Evolutionary conservation across 2,113 vertebrate species (phyloP).

Genomic region (Carettochelys insculpta): DNA sequence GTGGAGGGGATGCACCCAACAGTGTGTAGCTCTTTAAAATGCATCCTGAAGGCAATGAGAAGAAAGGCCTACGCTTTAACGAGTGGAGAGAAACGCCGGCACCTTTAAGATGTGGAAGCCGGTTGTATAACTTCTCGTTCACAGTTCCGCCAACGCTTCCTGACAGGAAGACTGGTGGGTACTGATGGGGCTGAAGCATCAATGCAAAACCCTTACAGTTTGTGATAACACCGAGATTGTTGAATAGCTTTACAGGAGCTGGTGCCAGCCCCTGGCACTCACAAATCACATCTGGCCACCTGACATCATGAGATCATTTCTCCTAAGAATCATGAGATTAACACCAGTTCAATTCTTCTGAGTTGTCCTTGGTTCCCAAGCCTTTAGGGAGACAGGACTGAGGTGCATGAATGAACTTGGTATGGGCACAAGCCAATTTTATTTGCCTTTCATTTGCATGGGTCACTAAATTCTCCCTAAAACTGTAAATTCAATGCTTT

Average conservation of each 20-base stretch:
- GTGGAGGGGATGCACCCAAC: background rate
- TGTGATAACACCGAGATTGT: background rate
- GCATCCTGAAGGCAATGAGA: background rate
- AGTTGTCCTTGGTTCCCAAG: background rate
- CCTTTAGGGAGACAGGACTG: background rate
- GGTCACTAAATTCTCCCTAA: background rate
- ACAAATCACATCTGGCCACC: background rate
- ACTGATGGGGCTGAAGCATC: background rate
- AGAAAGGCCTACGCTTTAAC: background rate
- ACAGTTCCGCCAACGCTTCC: background rate
- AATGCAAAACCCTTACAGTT: background rate
- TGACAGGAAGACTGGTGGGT: background rate
- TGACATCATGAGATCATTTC: rapidly evolving
- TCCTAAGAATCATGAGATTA: too few species aligned
- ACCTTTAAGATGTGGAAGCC: background rate
- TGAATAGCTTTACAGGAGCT: background rate
- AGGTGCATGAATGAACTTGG: background rate
- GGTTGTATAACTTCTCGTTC: background rate
- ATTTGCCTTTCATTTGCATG: background rate
- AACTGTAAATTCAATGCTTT: rapidly evolving
- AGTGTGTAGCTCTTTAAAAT: background rate
- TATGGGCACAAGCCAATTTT: background rate
- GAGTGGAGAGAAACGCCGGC: background rate
- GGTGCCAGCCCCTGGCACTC: background rate
- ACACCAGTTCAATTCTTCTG: background rate